These are phyloP conservation scores for Dipodomys spectabilis DNA, from an alignment of 2,113 vertebrate species.

Conservation along the genomic window DNA sequence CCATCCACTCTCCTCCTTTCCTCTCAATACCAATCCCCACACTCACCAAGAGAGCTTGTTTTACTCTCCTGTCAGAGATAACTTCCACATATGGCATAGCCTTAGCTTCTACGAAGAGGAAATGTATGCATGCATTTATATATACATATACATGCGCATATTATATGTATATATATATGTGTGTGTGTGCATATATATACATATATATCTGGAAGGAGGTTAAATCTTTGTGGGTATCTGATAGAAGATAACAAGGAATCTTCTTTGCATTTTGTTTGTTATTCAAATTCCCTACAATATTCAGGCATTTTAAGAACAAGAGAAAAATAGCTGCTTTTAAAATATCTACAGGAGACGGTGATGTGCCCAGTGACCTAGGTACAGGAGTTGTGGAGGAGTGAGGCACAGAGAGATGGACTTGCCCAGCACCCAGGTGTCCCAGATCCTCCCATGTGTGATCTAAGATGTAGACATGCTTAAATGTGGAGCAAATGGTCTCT, in stretches of 20 bases:
- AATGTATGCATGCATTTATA: background rate
- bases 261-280: background rate
- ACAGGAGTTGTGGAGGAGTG: background rate
- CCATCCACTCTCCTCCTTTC: too few species aligned
- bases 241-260: background rate
- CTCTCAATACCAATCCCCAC: too few species aligned
- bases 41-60: too few species aligned
- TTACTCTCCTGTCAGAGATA: too few species aligned
- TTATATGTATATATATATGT: too few species aligned
- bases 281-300: background rate
- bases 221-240: background rate
- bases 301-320: background rate
- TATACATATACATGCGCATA: too few species aligned
- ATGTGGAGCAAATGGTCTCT: background rate
- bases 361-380: background rate
- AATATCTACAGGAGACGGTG: background rate
- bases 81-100: background rate
- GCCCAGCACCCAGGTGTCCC: background rate
- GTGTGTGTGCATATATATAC: too few species aligned
- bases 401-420: too few species aligned
- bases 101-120: conserved; percentile 5
- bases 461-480: background rate
- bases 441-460: background rate
- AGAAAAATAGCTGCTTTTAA: background rate
- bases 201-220: background rate